phyloP scores from a whole-genome alignment of 1,140 invertebrate genomes.

The Druon quercuslanigerum region DNA sequence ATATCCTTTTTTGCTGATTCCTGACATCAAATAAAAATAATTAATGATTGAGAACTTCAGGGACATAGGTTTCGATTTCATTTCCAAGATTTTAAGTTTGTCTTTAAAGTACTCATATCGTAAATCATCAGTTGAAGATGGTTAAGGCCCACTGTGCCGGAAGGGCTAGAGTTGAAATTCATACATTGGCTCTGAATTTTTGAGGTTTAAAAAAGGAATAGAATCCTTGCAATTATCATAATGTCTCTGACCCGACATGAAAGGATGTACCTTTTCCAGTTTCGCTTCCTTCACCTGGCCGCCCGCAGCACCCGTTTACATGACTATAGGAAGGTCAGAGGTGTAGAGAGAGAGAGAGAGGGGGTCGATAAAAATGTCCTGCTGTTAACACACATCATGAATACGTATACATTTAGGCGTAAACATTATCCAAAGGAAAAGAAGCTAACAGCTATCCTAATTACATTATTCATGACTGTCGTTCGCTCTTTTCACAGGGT shows the following conservation, averaged over 20 bases:
- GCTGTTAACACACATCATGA: constrained; percentile 43
- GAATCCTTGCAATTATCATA: constrained; percentile 51
- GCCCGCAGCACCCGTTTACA: constrained; percentile 64
- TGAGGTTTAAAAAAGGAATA: background rate
- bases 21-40: too few species aligned
- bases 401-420: constrained; percentile 32
- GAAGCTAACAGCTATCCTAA: constrained; percentile 48
- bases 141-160: too few species aligned
- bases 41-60: too few species aligned
- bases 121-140: too few species aligned
- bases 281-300: constrained; percentile 67
- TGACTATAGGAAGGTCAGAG: constrained; percentile 47
- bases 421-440: constrained; percentile 47
- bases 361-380: constrained; percentile 66
- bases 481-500: constrained; percentile 1
- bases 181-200: background rate
- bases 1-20: too few species aligned
- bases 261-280: constrained; percentile 60
- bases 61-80: too few species aligned
- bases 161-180: too few species aligned
- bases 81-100: too few species aligned
- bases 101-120: too few species aligned
- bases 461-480: constrained; percentile 64
- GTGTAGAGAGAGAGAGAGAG: constrained; percentile 41
- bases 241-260: constrained; percentile 36